phyloP scores from a whole-genome alignment of 2,888 invertebrate species.

The Bhutanitis thaidina region DNA sequence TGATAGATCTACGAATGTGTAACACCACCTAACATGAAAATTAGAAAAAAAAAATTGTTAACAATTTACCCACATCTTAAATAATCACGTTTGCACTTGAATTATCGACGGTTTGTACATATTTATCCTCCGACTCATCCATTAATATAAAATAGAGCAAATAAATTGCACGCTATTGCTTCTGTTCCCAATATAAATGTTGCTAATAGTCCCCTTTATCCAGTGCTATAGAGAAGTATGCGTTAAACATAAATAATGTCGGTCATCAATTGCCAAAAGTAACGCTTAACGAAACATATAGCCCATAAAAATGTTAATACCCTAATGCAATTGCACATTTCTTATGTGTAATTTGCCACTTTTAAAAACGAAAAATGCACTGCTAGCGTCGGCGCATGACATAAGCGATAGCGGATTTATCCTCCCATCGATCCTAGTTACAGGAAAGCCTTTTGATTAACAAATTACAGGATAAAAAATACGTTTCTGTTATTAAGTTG shows the following conservation, averaged over 20 bases:
- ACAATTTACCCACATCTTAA: too few relatives aligned
- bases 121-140: not conserved
- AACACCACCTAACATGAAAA: too few relatives aligned
- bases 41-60: too few relatives aligned
- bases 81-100: too few relatives aligned
- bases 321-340: constrained; percentile 73
- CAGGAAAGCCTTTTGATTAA: too few relatives aligned
- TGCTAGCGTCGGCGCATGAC: constrained; percentile 29
- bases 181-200: constrained; percentile 25
- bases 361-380: constrained; percentile 65
- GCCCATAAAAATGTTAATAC: constrained; percentile 78
- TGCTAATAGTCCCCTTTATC: constrained; percentile 42
- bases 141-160: constrained; percentile 4
- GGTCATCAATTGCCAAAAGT: constrained; percentile 60
- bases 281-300: constrained; percentile 63
- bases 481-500: too few relatives aligned
- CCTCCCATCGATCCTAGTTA: too few relatives aligned
- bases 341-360: constrained; percentile 75
- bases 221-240: constrained; percentile 41
- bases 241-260: constrained; percentile 58
- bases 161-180: constrained; percentile 2
- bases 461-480: too few relatives aligned
- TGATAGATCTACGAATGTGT: too few relatives aligned
- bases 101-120: not conserved
- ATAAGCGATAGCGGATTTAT: constrained; percentile 29